Conservation (phyloP, 2,888 invertebrate species). For the Campaea margaritaria region DNA sequence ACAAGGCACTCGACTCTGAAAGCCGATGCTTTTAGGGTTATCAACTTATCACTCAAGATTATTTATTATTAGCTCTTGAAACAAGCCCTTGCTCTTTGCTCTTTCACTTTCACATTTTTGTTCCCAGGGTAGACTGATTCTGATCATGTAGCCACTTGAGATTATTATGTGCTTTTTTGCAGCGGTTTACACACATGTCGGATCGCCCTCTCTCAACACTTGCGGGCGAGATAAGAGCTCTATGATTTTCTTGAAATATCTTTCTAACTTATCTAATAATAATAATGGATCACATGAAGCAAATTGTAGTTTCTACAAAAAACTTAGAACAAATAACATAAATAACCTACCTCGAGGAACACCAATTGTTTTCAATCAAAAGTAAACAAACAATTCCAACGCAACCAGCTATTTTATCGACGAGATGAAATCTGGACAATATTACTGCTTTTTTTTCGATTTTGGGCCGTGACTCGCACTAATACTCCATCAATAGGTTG, state of each 20-base stretch:
- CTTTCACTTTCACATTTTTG: slow-evolving; percentile 50
- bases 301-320: background rate
- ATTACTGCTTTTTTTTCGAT: slow-evolving; percentile 45
- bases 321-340: background rate
- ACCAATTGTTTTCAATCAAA: slow-evolving; percentile 37
- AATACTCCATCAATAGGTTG: slow-evolving; percentile 54
- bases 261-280: too few relatives aligned
- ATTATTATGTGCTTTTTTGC: slow-evolving; percentile 52
- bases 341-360: background rate
- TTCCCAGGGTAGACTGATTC: slow-evolving; percentile 56
- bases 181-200: slow-evolving; percentile 23
- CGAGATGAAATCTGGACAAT: slow-evolving; percentile 45
- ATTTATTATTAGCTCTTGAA: slow-evolving; percentile 77
- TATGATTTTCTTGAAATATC: slow-evolving; percentile 1
- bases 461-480: slow-evolving; percentile 57
- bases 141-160: slow-evolving; percentile 58
- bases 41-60: slow-evolving; percentile 75
- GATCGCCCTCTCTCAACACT: slow-evolving; percentile 17
- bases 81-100: slow-evolving; percentile 40
- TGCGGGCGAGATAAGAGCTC: slow-evolving; percentile 25
- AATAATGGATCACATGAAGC: background rate
- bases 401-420: slow-evolving; percentile 55
- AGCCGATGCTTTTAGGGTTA: slow-evolving; percentile 78
- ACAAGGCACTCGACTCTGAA: slow-evolving; percentile 61
- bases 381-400: slow-evolving; percentile 55